These are phyloP conservation scores for Prorops nasuta DNA, from an alignment of 1,140 invertebrate species.

Conservation along the genomic window DNA sequence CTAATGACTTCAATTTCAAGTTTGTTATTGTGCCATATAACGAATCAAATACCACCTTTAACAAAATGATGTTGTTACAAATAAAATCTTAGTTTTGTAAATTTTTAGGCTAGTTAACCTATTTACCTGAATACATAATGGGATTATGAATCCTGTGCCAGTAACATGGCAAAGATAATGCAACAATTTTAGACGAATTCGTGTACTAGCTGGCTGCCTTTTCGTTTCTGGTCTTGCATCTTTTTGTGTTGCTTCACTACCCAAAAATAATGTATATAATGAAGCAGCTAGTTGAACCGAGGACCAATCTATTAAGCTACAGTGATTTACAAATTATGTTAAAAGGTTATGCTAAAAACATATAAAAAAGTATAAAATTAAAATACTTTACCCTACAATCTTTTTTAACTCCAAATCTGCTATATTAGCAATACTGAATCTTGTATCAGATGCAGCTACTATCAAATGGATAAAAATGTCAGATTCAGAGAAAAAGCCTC, in stretches of 20 bases:
- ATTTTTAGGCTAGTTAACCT: constrained; percentile 1
- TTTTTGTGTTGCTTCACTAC: constrained; percentile 63
- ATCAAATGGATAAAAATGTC: constrained; percentile 78
- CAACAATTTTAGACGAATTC: constrained; percentile 81
- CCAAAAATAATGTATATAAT: constrained; percentile 77
- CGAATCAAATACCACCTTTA: constrained; percentile 82
- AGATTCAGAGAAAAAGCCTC: constrained; percentile 72
- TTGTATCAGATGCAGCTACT: constrained; percentile 82
- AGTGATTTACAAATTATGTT: constrained; percentile 6
- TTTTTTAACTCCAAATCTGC: constrained; percentile 75
- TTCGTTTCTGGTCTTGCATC: constrained; percentile 63
- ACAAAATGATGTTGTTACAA: constrained; percentile 10
- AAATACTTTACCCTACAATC: constrained; percentile 62
- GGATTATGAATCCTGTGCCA: constrained; percentile 76
- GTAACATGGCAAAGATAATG: constrained; percentile 79
- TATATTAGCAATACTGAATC: constrained; percentile 76
- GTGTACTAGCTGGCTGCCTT: constrained; percentile 72
- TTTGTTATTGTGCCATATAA: constrained; percentile 83
- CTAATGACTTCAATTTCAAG: constrained; percentile 74
- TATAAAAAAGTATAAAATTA: constrained; percentile 1
- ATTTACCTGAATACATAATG: constrained; percentile 73
- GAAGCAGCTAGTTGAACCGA: constrained; percentile 66
- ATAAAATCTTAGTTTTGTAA: constrained; percentile 4
- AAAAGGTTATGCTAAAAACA: constrained; percentile 6
- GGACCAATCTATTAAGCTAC: constrained; percentile 69